These are phyloP conservation scores for Candoia aspera DNA, from an alignment of 2,113 vertebrate species.

Conservation along the genomic window DNA sequence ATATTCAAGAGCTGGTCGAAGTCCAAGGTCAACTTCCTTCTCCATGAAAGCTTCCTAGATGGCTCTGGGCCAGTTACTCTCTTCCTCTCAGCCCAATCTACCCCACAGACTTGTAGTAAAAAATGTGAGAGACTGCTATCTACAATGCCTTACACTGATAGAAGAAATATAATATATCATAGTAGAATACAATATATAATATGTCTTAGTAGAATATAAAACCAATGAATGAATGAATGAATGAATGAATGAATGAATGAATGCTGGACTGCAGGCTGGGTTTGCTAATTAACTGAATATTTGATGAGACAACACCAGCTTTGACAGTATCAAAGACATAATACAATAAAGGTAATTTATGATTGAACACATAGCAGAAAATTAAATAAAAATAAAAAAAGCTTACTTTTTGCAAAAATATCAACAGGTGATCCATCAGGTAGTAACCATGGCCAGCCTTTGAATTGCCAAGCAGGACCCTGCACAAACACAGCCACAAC, in stretches of 20 bases:
- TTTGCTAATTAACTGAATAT: not conserved
- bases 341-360: not conserved
- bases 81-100: not conserved
- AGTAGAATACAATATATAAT: too few species aligned
- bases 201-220: too few species aligned
- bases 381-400: not conserved
- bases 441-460: slow-evolving; percentile 98
- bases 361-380: not conserved
- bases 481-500: slow-evolving; percentile 98
- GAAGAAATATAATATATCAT: too few species aligned
- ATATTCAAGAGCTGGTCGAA: not conserved
- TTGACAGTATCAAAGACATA: not conserved
- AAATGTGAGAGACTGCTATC: not conserved
- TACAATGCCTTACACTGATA: not conserved
- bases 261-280: not conserved
- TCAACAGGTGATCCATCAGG: slow-evolving; percentile 97
- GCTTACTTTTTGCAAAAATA: slow-evolving; percentile 98
- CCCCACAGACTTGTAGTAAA: not conserved
- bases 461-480: slow-evolving; percentile 98
- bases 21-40: not conserved
- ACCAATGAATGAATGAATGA: too few species aligned
- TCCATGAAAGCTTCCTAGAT: not conserved
- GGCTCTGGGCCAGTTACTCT: not conserved
- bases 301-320: not conserved
- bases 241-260: too few species aligned